Evolutionary conservation across 2,113 vertebrate species (phyloP).

Genomic region (Sapajus apella): DNA sequence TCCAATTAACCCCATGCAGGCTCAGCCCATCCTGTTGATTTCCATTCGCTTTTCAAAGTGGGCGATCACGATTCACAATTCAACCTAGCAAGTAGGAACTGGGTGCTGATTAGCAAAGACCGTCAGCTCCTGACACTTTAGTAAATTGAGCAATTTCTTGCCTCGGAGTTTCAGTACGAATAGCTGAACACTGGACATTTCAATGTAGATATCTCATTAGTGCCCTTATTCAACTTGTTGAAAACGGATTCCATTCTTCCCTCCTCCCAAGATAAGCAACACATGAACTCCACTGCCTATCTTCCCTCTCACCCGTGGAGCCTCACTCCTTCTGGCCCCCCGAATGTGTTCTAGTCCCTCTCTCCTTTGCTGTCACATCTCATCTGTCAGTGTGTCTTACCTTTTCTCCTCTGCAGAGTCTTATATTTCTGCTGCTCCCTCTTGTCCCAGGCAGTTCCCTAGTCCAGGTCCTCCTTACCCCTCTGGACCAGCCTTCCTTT

Average conservation of each 20-base stretch:
- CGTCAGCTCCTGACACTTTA: neutral
- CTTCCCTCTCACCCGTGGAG: accelerated
- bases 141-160: neutral
- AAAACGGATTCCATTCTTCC: neutral
- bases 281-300: too few species aligned
- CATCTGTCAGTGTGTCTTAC: neutral
- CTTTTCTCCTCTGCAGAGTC: neutral
- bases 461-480: neutral
- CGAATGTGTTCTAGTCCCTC: neutral
- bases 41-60: conserved; percentile 7
- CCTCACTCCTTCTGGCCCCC: neutral
- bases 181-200: neutral
- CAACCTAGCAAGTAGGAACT: neutral
- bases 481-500: neutral
- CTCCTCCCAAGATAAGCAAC: neutral
- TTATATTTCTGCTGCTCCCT: neutral
- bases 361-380: neutral
- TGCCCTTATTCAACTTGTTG: neutral
- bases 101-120: neutral
- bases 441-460: neutral
- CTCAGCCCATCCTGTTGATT: neutral
- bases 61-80: neutral
- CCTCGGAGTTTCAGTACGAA: neutral
- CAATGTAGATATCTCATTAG: neutral
- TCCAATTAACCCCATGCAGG: neutral